Evolutionary conservation across 1,140 invertebrate genomes (phyloP), one percentile per base, ranked within the genome.

Genomic region (Drosophila lacertosa): DNA sequence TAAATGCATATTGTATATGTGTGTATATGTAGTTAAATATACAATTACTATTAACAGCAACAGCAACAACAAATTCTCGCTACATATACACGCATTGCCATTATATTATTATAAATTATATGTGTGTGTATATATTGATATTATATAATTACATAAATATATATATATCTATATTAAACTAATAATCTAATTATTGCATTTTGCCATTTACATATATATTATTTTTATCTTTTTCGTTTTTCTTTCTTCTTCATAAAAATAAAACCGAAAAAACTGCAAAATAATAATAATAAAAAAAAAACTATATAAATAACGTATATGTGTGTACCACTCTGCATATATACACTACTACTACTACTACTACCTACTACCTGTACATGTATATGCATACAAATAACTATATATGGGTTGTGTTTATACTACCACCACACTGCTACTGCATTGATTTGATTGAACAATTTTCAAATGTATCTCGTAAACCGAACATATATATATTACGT

Each of bases 241-340:
- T 90, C 89, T 90, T 90, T 90, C 89, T 90, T 90, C 89, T 90
- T 90, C 89, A 90, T 90, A 90, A 75, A 83, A 76, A 89, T n/a
- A n/a, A 84, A 84, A 69, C 58, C 51, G 62, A 59, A 68, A 86
- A 90, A 83, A 74, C 79, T 77, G 83, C 84, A 79, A 89, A 77
- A 80, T 78, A 88, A 79, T 60, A 77, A 80, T 54, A 76, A 81
- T 74, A 60, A 79, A 83, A 82, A n/a, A 78, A 66, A 76, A 81
- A 70, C 70, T 89, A 86, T 89, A 89, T 84, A 86, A 84, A 89
- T 89, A 88, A 89, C 84, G 70, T 88, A 90, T 89, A 89, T 89
- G 84, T 89, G 82, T 86, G 82, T 82, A 86, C 82, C 81, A 84
- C 81, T 83, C 75, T 88, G 82, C 82, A 86, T 86, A 86, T 86